A percentile compares a stretch with the other conserved stretches of the same genome.
These are phyloP conservation scores for Poeciliopsis occidentalis DNA, from an alignment of 2,113 vertebrate genomes.

Conservation along the genomic window DNA sequence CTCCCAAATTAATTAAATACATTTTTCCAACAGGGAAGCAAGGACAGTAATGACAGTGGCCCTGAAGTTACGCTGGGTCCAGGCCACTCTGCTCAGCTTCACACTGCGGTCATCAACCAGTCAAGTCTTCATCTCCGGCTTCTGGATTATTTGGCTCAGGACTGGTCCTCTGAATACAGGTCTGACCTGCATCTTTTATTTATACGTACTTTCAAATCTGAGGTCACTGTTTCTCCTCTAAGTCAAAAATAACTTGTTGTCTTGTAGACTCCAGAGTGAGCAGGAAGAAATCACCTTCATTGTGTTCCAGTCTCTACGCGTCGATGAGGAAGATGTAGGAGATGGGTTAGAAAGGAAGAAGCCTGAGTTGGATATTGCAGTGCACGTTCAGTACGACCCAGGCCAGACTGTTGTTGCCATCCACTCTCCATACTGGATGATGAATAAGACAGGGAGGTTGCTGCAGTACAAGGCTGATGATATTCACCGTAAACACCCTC, in stretches of 20 bases:
- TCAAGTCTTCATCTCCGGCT: slow-evolving; percentile 85
- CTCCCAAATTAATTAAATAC: not conserved
- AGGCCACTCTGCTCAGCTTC: slow-evolving; percentile 91
- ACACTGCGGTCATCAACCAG: slow-evolving; percentile 86
- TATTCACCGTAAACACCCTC: slow-evolving; percentile 94
- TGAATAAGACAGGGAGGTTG: slow-evolving; percentile 93
- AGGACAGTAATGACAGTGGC: slow-evolving; percentile 59
- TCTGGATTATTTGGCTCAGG: slow-evolving; percentile 88
- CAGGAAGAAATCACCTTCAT: slow-evolving; percentile 92
- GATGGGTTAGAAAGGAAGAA: slow-evolving; percentile 56
- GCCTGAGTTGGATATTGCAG: slow-evolving; percentile 89
- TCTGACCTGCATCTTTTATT: slow-evolving; percentile 12
- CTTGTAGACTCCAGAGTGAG: slow-evolving; percentile 74
- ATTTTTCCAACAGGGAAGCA: slow-evolving; percentile 76
- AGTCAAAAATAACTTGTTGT: slow-evolving; percentile 1
- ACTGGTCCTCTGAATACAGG: slow-evolving; percentile 88
- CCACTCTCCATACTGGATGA: slow-evolving; percentile 97
- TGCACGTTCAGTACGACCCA: slow-evolving; percentile 87
- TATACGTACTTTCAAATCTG: not conserved
- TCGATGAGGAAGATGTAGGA: slow-evolving; percentile 66
- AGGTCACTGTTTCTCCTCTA: not conserved
- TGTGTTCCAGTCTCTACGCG: slow-evolving; percentile 83
- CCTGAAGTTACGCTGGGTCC: slow-evolving; percentile 77
- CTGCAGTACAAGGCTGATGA: slow-evolving; percentile 97
- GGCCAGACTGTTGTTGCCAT: slow-evolving; percentile 87